Base-by-base conservation (phyloP, 2,797 vertebrate species). In the Eidolon dupreanum region DNA sequence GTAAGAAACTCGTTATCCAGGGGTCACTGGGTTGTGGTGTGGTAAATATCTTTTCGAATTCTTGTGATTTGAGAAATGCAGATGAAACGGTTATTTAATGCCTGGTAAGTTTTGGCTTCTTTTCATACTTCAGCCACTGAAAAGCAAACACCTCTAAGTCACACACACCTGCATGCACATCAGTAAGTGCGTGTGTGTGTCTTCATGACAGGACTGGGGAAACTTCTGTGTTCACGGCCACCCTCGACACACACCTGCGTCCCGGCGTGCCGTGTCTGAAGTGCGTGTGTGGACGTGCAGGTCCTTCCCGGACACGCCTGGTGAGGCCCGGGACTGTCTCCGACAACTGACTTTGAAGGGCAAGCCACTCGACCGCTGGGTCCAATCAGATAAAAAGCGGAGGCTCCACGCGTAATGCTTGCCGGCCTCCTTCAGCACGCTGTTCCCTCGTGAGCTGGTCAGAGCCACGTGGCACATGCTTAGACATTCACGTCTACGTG, bases 381-480 rank as follows among this genome's bases (percentile, higher is more conserved):
- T 46, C 11, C 13, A 26, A n/a, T 55, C 13, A 22, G 63, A 10
- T 3, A 6, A n/a, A 17, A 9, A 10, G 17, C 22, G 41, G 66
- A 5, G 11, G 5, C 15, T 38, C 38, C 16, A 16, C 38, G 24
- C 9, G 6, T 15, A 8, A 20, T 43, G 33, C 13, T 55, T 6
- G 33, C 41, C 16, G 17, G 66, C 88, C 88, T 28, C 57, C 36
- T 19, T 2, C 38, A 24, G 22, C 33, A 0, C 0, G 5, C 1
- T 36, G 17, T 31, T 51, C 49, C 1, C 20, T 10, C 20, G 1
- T 16, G 46, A 17, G 0, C n/a, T 10, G 28, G 28, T 55, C 85
- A 22, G 0, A 2, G 9, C 1, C 3, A 19, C 0, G 36, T 12
- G 7, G 0, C 19, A 8, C 2, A 0, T 0, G 43, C 57, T 13